A percentile compares a stretch with the other conserved stretches of the same genome.
Evolutionary conservation across 2,113 vertebrate genomes (phyloP).

Genomic region (Zosterops lateralis): DNA sequence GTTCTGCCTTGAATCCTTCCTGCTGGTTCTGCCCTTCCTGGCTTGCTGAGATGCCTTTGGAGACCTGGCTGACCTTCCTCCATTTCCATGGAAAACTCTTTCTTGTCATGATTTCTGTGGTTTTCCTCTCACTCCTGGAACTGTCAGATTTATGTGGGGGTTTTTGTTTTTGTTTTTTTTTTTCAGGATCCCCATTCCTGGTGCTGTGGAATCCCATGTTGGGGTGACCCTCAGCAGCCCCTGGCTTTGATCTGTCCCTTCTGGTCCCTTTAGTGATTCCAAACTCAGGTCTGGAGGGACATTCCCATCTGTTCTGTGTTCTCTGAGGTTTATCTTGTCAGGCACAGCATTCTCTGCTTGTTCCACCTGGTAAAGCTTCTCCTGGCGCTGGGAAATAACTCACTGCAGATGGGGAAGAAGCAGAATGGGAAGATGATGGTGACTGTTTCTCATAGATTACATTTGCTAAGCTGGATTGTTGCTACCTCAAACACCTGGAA

Average conservation of each 20-base stretch:
- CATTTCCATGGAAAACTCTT: not conserved
- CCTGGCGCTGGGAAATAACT: conserved; percentile 66
- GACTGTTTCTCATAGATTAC: conserved; percentile 81
- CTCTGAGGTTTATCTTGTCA: conserved; percentile 61
- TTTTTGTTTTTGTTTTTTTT: not conserved
- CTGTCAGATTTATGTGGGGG: conserved; percentile 22
- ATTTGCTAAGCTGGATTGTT: conserved; percentile 75
- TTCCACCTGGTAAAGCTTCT: conserved; percentile 68
- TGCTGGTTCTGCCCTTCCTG: not conserved
- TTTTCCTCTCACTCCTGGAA: conserved; percentile 49
- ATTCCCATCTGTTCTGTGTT: conserved; percentile 60
- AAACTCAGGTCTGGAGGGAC: conserved; percentile 39
- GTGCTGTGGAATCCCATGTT: conserved; percentile 58
- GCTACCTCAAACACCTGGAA: conserved; percentile 82
- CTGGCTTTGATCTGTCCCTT: conserved; percentile 64
- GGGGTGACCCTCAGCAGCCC: conserved; percentile 34
- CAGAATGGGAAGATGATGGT: conserved; percentile 73
- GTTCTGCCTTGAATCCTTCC: not conserved
- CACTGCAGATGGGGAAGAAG: conserved; percentile 72
- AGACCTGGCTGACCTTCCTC: conserved; percentile 75
- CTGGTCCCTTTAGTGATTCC: conserved; percentile 38
- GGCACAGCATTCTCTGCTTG: conserved; percentile 55
- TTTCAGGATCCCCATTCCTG: conserved; percentile 62
- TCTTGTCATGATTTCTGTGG: not conserved
- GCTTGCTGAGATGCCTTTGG: conserved; percentile 69